Percentiles rank a stretch among this genome's conserved stretches.
phyloP scores from a whole-genome alignment of 2,888 invertebrate genomes.

The Parnassius mnemosyne region DNA sequence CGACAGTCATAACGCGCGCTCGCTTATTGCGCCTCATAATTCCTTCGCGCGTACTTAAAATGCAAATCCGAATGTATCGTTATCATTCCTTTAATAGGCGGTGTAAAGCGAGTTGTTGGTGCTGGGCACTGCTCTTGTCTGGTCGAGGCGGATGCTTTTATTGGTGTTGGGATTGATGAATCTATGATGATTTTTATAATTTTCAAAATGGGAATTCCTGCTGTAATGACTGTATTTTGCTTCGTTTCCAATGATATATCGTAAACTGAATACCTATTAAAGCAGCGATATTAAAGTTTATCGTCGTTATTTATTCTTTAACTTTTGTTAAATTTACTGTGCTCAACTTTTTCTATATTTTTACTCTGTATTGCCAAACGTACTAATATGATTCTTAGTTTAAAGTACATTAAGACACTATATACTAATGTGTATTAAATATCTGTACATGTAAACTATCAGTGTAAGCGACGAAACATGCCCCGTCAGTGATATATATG shows the following conservation, averaged over 20 bases:
- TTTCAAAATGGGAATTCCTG: not conserved
- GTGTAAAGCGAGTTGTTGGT: slow-evolving; percentile 4
- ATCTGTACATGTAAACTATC: too few species aligned
- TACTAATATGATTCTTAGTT: too few species aligned
- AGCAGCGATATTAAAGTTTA: too few species aligned
- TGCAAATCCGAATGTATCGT: slow-evolving; percentile 50
- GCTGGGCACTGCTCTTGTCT: not conserved
- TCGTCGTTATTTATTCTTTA: too few species aligned
- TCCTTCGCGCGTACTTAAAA: slow-evolving; percentile 44
- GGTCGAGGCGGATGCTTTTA: not conserved
- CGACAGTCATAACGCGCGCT: slow-evolving; percentile 37
- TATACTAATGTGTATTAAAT: too few species aligned
- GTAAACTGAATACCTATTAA: too few species aligned
- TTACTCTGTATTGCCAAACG: too few species aligned
- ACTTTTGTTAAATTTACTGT: too few species aligned
- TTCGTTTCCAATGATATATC: not conserved
- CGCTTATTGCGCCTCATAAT: slow-evolving; percentile 34
- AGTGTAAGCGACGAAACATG: too few species aligned
- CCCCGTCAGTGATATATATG: too few species aligned
- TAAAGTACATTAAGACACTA: too few species aligned
- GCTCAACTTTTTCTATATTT: too few species aligned
- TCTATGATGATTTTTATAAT: slow-evolving; percentile 36
- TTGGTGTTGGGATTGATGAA: not conserved
- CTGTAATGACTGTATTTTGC: not conserved
- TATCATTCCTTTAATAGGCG: slow-evolving; percentile 34